Percentiles rank a stretch among this genome's conserved stretches.
These are phyloP conservation scores for Benthochromis sp. DNA, from an alignment of 2,113 vertebrate species.

Conservation along the genomic window DNA sequence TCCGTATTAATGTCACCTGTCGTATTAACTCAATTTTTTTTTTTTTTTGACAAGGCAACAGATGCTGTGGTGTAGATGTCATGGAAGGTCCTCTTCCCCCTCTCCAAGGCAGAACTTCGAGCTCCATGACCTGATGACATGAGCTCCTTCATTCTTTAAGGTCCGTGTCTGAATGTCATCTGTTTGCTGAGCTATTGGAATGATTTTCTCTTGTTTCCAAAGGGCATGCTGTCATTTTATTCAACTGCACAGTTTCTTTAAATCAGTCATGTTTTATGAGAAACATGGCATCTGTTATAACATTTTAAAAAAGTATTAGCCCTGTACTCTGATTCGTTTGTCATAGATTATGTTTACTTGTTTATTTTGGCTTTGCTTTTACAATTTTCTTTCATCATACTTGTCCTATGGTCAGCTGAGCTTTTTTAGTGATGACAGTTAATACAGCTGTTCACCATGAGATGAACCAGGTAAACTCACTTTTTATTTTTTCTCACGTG, in stretches of 20 bases:
- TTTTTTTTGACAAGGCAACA: fast-evolving
- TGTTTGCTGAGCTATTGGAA: background rate
- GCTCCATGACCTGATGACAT: slow-evolving; percentile 76
- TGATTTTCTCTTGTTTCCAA: background rate
- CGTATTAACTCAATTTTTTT: background rate
- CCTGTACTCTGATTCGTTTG: background rate
- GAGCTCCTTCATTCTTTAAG: slow-evolving; percentile 81
- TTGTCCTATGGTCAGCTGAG: background rate
- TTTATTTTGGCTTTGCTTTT: background rate
- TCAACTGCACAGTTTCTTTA: background rate
- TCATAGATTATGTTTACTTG: background rate
- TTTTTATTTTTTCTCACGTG: background rate
- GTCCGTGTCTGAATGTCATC: slow-evolving; percentile 2
- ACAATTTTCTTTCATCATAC: background rate
- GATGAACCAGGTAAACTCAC: background rate
- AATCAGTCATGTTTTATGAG: background rate
- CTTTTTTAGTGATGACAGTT: background rate
- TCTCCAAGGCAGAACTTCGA: slow-evolving; percentile 77
- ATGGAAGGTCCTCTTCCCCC: slow-evolving; percentile 22
- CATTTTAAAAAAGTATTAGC: background rate
- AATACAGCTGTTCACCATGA: background rate
- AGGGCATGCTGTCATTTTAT: background rate
- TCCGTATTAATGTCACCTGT: background rate
- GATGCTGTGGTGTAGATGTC: slow-evolving; percentile 63
- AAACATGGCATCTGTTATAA: background rate